Evolutionary conservation across 2,113 vertebrate species (phyloP).

Genomic region (Sorex fumeus): DNA sequence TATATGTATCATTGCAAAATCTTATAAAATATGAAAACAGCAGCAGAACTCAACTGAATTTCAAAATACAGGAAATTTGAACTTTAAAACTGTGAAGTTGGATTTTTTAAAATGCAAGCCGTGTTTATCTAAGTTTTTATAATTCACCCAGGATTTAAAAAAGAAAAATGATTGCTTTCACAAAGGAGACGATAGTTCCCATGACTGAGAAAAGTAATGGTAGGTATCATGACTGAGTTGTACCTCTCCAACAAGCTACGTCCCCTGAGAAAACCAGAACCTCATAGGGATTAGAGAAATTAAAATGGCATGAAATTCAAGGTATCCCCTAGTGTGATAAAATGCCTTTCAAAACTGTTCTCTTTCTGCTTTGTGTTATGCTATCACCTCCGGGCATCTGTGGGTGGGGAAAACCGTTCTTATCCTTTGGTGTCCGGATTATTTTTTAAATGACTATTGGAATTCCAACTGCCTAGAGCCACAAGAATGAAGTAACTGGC

Average conservation of each 20-base stretch:
- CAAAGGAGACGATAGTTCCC: background rate
- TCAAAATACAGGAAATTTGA: background rate
- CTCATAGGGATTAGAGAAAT: background rate
- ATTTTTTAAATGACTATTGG: slow-evolving; percentile 24
- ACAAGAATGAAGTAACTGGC: slow-evolving; percentile 4
- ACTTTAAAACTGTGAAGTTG: background rate
- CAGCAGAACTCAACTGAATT: background rate
- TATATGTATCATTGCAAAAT: background rate
- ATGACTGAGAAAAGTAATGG: background rate
- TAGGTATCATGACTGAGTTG: background rate
- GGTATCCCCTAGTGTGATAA: background rate
- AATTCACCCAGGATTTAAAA: background rate
- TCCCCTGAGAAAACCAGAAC: slow-evolving; percentile 11
- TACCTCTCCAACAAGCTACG: background rate
- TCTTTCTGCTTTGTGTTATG: slow-evolving; percentile 13
- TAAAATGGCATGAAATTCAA: background rate
- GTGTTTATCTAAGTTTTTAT: slow-evolving; percentile 11
- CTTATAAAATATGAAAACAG: background rate
- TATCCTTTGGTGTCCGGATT: slow-evolving; percentile 23
- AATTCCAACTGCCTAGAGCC: slow-evolving; percentile 51
- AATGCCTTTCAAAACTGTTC: slow-evolving; percentile 49
- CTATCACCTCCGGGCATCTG: background rate
- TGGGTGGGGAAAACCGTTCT: background rate
- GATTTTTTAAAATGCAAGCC: background rate
- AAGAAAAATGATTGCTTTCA: background rate